Base-by-base conservation (phyloP, 1,140 invertebrate genomes). In the Aphelinus certus region DNA sequence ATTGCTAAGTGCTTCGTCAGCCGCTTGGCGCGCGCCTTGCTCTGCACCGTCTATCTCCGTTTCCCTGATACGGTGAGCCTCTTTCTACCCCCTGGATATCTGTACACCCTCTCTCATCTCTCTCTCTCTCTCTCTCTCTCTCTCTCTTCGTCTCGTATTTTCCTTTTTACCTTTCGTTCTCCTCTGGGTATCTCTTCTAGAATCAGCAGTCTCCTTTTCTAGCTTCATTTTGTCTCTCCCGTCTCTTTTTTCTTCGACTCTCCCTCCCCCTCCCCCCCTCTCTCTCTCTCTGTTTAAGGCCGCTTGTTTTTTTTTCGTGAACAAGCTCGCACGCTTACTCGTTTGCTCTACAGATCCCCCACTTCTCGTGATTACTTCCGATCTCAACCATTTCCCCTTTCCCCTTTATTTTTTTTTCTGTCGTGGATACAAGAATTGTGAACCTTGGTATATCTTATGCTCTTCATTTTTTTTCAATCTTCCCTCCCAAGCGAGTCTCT, bases 1-100 rank as follows among this genome's bases (percentile, higher is more conserved):
- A 80, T 79, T 76, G 77, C 77, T 80, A 80, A 80, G 79, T 80
- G 77, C 79, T 79, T 77, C 79, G 77, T 77, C 75, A 80, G 79
- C 61, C 76, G 76, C 56, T 78, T 77, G 75, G 74, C 76, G 71
- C 69, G 73, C 73, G 65, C 66, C 66, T 64, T n/a, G 65, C 60
- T 76, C 51, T 69, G 45, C 66, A 46, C 48, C 9, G 4, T 53
- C 72, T 56, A 56, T 64, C 53, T 69, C 66, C 51, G 58, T 69
- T 10, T 63, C 60, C 73, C 71, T 78, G 71, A 76, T 78, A 79
- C 71, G 76, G 53, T 78, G 77, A 51, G 55, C 74, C 63, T 64
- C 6, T 49, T 68, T 62, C 26, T 47, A 43, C 55, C 51, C 4
- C 4, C 51, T 53, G 4, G 51, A 9, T 53, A 6, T 9, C 51